phyloP scores from a whole-genome alignment of 2,113 vertebrate species.

The Glaucomys volans region DNA sequence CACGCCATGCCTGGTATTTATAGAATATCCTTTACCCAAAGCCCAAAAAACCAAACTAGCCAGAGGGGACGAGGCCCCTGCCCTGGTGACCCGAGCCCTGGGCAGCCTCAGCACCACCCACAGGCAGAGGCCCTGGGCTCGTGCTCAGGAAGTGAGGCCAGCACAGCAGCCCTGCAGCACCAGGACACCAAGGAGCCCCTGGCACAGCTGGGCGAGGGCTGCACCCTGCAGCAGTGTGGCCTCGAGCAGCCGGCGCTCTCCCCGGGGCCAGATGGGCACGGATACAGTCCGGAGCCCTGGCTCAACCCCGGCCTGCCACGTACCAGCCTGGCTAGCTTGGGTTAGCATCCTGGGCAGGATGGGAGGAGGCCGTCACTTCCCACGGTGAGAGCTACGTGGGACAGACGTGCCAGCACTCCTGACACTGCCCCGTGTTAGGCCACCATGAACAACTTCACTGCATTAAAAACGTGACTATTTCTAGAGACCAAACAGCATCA shows the following conservation, averaged over 20 bases:
- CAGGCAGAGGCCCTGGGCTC: accelerated
- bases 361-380: neutral
- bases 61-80: neutral
- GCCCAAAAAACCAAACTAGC: neutral
- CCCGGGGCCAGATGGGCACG: accelerated
- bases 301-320: neutral
- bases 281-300: neutral
- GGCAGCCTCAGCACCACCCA: neutral
- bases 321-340: neutral
- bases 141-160: accelerated
- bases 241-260: neutral
- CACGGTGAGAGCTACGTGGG: accelerated
- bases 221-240: neutral
- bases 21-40: neutral
- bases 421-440: accelerated
- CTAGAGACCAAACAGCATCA: constrained; percentile 32
- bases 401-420: neutral
- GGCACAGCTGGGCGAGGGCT: too few relatives aligned
- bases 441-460: neutral
- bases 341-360: neutral
- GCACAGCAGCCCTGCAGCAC: neutral
- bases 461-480: constrained; percentile 6
- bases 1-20: neutral
- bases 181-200: too few relatives aligned
- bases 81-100: neutral